Conservation (phyloP, 2,888 invertebrate genomes). For the Lithophane ornitopus region DNA sequence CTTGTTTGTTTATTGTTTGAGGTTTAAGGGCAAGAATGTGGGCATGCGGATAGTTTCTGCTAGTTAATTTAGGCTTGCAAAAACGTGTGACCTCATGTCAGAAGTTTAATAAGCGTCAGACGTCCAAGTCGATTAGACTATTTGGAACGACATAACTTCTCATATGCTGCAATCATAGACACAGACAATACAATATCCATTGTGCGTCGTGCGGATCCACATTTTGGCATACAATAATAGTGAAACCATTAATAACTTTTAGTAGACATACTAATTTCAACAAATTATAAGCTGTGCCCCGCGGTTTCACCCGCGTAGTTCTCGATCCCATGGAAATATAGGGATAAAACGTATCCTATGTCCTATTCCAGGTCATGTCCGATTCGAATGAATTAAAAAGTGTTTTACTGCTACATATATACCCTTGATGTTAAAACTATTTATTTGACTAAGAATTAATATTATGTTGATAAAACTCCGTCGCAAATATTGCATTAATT, state of each 20-base stretch:
- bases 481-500: too few relatives aligned
- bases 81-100: not conserved
- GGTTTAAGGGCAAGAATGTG: not conserved
- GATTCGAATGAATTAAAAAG: too few relatives aligned
- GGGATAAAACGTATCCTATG: too few relatives aligned
- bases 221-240: not conserved
- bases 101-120: not conserved
- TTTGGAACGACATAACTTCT: too few relatives aligned
- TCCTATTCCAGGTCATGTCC: too few relatives aligned
- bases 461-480: too few relatives aligned
- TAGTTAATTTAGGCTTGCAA: not conserved
- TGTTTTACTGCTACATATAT: too few relatives aligned
- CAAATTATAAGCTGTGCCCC: too few relatives aligned
- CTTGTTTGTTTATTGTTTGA: slow-evolving; percentile 1
- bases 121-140: not conserved
- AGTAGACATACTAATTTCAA: not conserved
- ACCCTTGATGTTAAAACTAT: too few relatives aligned
- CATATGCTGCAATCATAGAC: not conserved
- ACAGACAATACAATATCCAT: not conserved
- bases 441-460: too few relatives aligned
- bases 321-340: too few relatives aligned
- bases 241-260: not conserved
- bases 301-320: too few relatives aligned
- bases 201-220: not conserved
- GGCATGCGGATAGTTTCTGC: not conserved